phyloP scores from a whole-genome alignment of 1,140 invertebrate genomes.

The Caerostris extrusa region DNA sequence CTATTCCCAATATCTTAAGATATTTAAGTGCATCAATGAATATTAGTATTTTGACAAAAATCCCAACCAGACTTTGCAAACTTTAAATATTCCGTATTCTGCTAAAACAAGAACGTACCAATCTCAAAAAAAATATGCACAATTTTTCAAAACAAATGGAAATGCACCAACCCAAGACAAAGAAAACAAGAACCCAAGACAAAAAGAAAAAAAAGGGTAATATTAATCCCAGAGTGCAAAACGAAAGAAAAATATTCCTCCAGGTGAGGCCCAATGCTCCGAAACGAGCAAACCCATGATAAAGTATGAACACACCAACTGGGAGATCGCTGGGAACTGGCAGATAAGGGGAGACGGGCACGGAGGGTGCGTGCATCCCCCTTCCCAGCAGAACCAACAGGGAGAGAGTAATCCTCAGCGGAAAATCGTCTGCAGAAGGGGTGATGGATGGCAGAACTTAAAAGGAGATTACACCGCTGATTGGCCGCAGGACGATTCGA shows the following conservation, averaged over 20 bases:
- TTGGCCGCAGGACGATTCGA: not conserved
- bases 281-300: not conserved
- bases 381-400: not conserved
- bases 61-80: no score
- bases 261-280: constrained; percentile 15
- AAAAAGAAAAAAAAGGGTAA: not conserved
- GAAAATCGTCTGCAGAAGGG: constrained; percentile 9
- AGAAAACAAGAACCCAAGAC: no score
- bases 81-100: no score
- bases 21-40: no score
- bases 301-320: not conserved
- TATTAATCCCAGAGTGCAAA: not conserved
- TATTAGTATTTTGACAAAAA: no score
- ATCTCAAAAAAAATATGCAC: no score
- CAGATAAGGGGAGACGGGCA: not conserved
- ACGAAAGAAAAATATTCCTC: not conserved
- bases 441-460: constrained; percentile 15
- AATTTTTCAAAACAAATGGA: no score
- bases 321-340: not conserved
- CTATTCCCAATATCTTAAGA: no score
- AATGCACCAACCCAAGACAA: no score
- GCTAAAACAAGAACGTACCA: no score
- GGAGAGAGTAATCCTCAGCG: not conserved
- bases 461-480: constrained; percentile 33
- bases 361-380: not conserved